A percentile compares a stretch with the other conserved stretches of the same genome.
Evolutionary conservation across 2,113 vertebrate species (phyloP).

Genomic region (Alexandromys fortis): DNA sequence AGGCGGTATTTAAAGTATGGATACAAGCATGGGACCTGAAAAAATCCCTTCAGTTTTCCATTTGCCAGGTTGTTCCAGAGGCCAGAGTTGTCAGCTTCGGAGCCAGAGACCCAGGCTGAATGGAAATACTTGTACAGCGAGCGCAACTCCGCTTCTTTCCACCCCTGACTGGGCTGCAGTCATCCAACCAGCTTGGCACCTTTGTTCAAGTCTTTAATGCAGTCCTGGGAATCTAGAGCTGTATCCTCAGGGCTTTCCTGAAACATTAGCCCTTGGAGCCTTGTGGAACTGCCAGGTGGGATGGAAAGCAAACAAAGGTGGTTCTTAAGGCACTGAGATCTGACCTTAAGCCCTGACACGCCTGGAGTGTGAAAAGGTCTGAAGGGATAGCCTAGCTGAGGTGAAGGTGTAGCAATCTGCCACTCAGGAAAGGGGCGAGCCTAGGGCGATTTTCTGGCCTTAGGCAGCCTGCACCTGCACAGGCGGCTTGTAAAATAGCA

Average conservation of each 20-base stretch:
- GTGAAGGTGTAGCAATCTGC: not conserved
- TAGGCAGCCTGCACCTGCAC: not conserved
- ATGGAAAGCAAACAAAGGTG: conserved; percentile 67
- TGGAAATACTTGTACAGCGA: conserved; percentile 72
- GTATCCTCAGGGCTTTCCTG: not conserved
- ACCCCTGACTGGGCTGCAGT: conserved; percentile 11
- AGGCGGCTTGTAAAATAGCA: not conserved
- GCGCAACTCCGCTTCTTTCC: conserved; percentile 47
- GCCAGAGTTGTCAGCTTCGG: conserved; percentile 51
- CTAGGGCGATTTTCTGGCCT: not conserved
- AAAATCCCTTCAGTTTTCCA: conserved; percentile 59
- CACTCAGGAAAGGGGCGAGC: conserved; percentile 1
- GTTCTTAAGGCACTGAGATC: conserved; percentile 65
- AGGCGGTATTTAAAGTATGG: not conserved
- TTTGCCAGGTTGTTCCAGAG: conserved; percentile 65
- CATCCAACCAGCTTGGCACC: conserved; percentile 64
- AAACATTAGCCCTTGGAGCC: not conserved
- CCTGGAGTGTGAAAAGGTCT: conserved; percentile 38
- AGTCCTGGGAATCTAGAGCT: not conserved
- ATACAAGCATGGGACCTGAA: not conserved
- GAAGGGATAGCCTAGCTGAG: not conserved
- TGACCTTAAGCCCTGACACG: conserved; percentile 68
- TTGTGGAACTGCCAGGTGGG: not conserved
- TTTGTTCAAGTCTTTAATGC: not conserved
- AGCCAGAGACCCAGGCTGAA: conserved; percentile 71